Evolutionary conservation across 2,113 vertebrate species (phyloP).

Genomic region (Neolamprologus hecqui): DNA sequence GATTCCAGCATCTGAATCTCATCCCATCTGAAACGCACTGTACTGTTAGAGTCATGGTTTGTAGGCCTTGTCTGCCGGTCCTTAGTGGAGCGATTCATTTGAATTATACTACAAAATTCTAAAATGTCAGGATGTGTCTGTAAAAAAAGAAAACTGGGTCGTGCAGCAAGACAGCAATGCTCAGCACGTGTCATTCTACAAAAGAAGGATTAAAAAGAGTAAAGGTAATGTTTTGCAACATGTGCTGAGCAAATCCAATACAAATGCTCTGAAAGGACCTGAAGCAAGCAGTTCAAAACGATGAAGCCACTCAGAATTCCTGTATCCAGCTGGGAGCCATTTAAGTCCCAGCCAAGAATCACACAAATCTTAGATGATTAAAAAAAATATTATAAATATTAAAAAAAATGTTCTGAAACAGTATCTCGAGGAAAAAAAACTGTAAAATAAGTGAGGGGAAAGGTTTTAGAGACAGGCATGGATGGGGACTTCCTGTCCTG

Average conservation of each 20-base stretch:
- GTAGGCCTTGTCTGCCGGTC: rapidly evolving
- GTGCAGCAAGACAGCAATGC: neutral
- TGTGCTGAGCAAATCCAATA: neutral
- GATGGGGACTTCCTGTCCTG: neutral
- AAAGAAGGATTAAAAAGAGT: neutral
- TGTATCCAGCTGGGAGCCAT: neutral
- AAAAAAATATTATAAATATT: neutral
- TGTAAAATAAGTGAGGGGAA: neutral
- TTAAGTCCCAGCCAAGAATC: neutral
- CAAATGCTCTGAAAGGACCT: neutral
- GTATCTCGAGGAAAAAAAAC: rapidly evolving
- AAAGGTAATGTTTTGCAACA: neutral
- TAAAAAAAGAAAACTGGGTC: neutral
- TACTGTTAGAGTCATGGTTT: neutral
- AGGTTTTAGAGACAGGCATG: neutral
- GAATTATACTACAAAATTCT: neutral
- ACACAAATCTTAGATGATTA: neutral
- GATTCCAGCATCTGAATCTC: neutral
- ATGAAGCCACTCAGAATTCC: neutral
- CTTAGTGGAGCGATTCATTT: neutral
- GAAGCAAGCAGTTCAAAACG: neutral
- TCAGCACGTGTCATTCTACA: neutral
- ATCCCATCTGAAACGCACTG: neutral
- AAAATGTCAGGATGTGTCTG: neutral
- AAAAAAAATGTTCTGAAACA: neutral